phyloP scores from a whole-genome alignment of 2,797 vertebrate species.

The Meda fulgida region DNA sequence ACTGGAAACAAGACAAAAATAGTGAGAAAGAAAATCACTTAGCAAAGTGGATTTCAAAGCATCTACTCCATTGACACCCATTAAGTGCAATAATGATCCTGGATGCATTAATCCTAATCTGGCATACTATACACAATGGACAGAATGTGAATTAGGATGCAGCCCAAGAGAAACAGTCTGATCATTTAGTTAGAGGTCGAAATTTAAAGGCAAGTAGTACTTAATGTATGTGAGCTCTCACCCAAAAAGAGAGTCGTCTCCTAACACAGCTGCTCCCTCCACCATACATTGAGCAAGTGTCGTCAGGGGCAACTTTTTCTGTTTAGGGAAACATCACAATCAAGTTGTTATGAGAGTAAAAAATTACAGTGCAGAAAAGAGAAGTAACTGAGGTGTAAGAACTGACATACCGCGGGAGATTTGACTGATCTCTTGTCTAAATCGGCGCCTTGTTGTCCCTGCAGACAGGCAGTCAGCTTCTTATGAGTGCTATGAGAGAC shows the following conservation, averaged over 20 bases:
- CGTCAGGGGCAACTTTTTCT: slow-evolving; percentile 96
- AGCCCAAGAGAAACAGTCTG: slow-evolving; percentile 46
- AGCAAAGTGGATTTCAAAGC: neutral
- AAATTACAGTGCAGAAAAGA: neutral
- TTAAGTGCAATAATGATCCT: neutral
- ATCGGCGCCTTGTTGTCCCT: slow-evolving; percentile 94
- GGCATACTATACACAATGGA: neutral
- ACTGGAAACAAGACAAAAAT: neutral
- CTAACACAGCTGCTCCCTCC: slow-evolving; percentile 91
- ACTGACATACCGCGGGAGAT: slow-evolving; percentile 71
- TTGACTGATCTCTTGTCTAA: slow-evolving; percentile 93
- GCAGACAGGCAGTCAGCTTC: slow-evolving; percentile 94
- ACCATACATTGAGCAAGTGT: slow-evolving; percentile 94
- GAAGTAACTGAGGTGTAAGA: neutral
- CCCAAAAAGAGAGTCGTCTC: slow-evolving; percentile 95
- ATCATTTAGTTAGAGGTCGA: neutral
- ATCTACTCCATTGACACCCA: neutral
- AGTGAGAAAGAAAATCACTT: neutral
- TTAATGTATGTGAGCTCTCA: slow-evolving; percentile 68
- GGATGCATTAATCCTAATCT: neutral
- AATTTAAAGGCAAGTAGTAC: neutral
- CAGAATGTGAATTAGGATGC: slow-evolving; percentile 45
- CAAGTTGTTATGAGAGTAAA: neutral
- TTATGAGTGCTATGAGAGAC: slow-evolving; percentile 98
- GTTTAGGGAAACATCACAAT: slow-evolving; percentile 40